Base-by-base conservation (phyloP, 2,113 vertebrate genomes). In the Panurus biarmicus region DNA sequence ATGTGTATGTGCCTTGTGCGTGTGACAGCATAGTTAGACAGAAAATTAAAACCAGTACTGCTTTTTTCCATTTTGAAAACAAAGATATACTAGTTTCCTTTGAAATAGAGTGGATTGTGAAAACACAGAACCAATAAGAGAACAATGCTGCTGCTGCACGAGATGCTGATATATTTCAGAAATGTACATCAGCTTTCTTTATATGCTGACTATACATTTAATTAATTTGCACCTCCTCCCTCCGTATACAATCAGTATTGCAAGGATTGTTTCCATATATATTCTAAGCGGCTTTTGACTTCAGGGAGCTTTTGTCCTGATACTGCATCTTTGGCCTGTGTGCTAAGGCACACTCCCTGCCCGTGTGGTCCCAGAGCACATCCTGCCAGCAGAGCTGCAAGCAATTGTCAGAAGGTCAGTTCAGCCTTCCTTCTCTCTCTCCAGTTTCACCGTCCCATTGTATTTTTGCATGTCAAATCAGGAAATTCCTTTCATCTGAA, bases 31-130 rank as follows among this genome's bases (percentile, higher is more conserved):
- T 40, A 51, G 72, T 96, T 93, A 93, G 92, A 25, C 80, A 51
- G 93, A 89, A 95, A 92, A 96, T 87, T 90, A 85, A 92, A 94
- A 95, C 80, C 95, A 93, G 94, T 54, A 45, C 71, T 42, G 85
- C 77, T 88, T 80, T 85, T 95, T 93, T 92, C 94, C 92, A 40
- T 44, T 76, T 90, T 81, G 77, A 91, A 94, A 91, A 94, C 64
- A 93, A 92, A 82, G 56, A 65, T 88, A 40, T 56, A 75, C 42
- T 38, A 38, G 40, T 40, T 83, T 76, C 72, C 70, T 89, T 84
- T 89, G 69, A 87, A 87, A 89, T 2, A 75, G n/a, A 67, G 54
- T 25, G 31, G 45, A 48, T 87, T 91, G 53, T 61, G 75, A 74
- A 70, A 92, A 58, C 19, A 42, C 10, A n/a, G 51, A 57, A 33